Conservation (phyloP, 2,888 invertebrate genomes). For the Papilio gigon region DNA sequence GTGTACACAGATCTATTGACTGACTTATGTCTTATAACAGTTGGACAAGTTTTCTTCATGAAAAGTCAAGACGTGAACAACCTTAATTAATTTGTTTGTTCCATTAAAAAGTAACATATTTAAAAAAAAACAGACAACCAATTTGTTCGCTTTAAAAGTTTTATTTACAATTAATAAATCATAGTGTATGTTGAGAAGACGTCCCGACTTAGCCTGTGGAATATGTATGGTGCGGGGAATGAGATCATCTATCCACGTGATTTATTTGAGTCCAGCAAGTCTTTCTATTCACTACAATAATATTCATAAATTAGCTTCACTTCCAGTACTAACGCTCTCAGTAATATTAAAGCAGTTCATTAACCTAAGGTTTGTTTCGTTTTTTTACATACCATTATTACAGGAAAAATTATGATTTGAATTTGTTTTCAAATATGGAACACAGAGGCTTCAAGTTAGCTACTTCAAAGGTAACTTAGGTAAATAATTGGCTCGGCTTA, state of each 20-base stretch:
- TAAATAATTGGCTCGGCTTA: too few relatives aligned
- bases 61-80: too few relatives aligned
- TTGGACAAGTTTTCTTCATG: too few relatives aligned
- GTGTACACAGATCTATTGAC: background rate
- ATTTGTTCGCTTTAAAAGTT: background rate
- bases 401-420: background rate
- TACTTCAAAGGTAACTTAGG: too few relatives aligned
- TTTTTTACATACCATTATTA: background rate
- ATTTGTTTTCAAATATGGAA: too few relatives aligned
- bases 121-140: background rate
- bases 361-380: background rate
- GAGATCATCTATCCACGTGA: conserved; percentile 30
- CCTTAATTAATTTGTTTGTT: too few relatives aligned
- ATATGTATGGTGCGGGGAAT: conserved; percentile 25
- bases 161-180: conserved; percentile 25
- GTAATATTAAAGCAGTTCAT: conserved; percentile 9
- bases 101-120: background rate
- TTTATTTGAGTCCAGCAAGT: conserved; percentile 31
- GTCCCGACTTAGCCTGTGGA: conserved; percentile 27
- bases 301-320: conserved; percentile 33
- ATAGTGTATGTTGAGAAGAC: conserved; percentile 13
- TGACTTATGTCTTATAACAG: too few relatives aligned
- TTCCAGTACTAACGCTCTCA: background rate
- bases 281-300: conserved; percentile 26
- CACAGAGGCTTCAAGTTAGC: too few relatives aligned